phyloP scores from a whole-genome alignment of 2,888 invertebrate genomes.

The Neocrepidodera transversa region DNA sequence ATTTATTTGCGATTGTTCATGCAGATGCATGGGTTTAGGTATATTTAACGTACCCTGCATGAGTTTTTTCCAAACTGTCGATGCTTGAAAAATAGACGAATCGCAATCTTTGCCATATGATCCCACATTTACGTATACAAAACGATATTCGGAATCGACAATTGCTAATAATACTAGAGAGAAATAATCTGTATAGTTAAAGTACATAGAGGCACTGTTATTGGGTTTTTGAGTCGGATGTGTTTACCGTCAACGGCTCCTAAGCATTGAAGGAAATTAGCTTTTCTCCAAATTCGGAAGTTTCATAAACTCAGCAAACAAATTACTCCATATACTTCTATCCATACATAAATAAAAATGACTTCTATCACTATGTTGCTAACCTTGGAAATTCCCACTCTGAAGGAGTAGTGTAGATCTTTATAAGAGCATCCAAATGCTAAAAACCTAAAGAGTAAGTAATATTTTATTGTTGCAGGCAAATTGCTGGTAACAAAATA shows the following conservation, averaged over 20 bases:
- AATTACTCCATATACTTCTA: constrained; percentile 9
- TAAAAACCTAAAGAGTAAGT: constrained; percentile 25
- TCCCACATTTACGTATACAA: constrained; percentile 17
- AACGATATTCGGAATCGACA: constrained; percentile 15
- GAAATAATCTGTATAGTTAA: constrained; percentile 22
- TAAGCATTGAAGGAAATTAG: constrained; percentile 16
- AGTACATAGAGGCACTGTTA: constrained; percentile 20
- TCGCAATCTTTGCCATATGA: constrained; percentile 19
- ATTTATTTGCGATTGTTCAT: constrained; percentile 7
- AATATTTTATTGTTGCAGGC: constrained; percentile 10
- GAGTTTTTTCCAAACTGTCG: not conserved
- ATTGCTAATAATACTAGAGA: constrained; percentile 21
- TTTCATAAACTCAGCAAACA: not conserved
- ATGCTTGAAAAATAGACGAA: not conserved
- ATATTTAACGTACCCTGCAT: not conserved
- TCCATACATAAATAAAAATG: too few species aligned
- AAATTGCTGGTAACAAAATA: constrained; percentile 24
- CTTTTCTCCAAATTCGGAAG: not conserved
- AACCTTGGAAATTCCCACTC: constrained; percentile 18
- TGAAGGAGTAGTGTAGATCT: constrained; percentile 19
- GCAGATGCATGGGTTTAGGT: not conserved
- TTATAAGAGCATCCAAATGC: constrained; percentile 23
- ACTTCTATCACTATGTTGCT: constrained; percentile 19
- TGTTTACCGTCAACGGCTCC: constrained; percentile 22
- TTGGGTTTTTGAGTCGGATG: constrained; percentile 13